Percentiles rank a stretch among this genome's conserved stretches.
These are phyloP conservation scores for Copsychus sechellarum DNA, from an alignment of 2,113 vertebrate genomes.

Conservation along the genomic window DNA sequence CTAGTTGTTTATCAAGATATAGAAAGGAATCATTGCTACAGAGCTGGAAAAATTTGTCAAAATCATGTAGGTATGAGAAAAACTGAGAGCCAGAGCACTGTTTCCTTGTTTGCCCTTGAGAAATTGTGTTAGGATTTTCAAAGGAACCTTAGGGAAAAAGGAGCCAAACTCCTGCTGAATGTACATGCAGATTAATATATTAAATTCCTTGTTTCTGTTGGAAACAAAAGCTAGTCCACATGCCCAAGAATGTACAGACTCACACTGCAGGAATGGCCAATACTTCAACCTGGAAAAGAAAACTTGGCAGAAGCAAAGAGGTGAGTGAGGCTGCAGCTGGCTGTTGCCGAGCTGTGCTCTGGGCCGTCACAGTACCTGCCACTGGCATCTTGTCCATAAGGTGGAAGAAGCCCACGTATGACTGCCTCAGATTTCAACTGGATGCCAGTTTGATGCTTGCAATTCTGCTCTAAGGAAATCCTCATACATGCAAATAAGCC, in stretches of 20 bases:
- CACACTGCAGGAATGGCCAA: neutral
- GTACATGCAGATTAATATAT: neutral
- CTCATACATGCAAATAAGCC: slow-evolving; percentile 75
- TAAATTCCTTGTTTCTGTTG: neutral
- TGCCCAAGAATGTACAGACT: neutral
- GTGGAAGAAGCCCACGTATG: slow-evolving; percentile 56
- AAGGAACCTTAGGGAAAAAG: neutral
- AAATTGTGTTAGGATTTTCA: neutral
- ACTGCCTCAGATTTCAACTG: slow-evolving; percentile 44
- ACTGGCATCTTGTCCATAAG: slow-evolving; percentile 59
- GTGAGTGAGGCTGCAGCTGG: slow-evolving; percentile 17
- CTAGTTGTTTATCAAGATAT: neutral
- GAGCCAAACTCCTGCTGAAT: neutral
- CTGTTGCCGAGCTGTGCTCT: neutral
- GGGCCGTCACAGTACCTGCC: slow-evolving; percentile 30
- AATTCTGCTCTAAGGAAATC: slow-evolving; percentile 71
- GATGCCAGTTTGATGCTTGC: slow-evolving; percentile 66
- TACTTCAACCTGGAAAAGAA: neutral
- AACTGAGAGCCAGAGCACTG: neutral
- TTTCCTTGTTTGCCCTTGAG: neutral
- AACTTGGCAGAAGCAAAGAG: neutral
- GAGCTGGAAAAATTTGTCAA: neutral
- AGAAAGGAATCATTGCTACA: neutral
- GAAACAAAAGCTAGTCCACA: neutral
- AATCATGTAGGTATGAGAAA: neutral